Evolutionary conservation across 1,140 invertebrate species (phyloP).

Genomic region (Marisa cornuarietis): DNA sequence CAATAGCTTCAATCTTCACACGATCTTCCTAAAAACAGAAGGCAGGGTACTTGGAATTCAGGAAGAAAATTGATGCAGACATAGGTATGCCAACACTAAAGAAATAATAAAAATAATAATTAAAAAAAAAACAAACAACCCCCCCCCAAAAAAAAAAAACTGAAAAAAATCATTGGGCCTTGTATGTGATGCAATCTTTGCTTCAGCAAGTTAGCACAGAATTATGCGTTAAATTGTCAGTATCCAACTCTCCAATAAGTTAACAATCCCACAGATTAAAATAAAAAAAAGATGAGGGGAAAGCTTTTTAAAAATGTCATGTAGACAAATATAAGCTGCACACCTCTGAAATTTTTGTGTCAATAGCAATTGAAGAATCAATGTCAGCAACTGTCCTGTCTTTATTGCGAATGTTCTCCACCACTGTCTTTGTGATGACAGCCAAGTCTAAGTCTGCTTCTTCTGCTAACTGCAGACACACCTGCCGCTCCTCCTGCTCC

Average conservation of each 20-base stretch:
- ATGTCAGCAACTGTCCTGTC: slow-evolving; percentile 35
- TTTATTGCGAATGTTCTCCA: slow-evolving; percentile 75
- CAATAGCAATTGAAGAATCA: slow-evolving; percentile 31
- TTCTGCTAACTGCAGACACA: slow-evolving; percentile 75
- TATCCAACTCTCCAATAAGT: neutral
- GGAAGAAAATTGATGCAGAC: neutral
- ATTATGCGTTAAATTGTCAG: neutral
- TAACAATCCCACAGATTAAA: too few species aligned
- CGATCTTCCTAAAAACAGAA: slow-evolving; percentile 69
- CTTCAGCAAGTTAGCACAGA: too few species aligned
- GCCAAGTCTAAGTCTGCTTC: slow-evolving; percentile 83
- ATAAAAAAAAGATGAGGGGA: too few species aligned
- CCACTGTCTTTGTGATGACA: slow-evolving; percentile 82
- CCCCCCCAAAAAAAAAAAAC: neutral
- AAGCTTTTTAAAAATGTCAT: neutral
- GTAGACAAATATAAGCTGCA: slow-evolving; percentile 1
- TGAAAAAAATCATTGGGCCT: neutral
- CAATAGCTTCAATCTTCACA: slow-evolving; percentile 83
- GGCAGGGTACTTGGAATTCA: neutral
- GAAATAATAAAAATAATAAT: too few species aligned
- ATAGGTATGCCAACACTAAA: too few species aligned
- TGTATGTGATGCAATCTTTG: too few species aligned
- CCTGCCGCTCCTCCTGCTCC: slow-evolving; percentile 71
- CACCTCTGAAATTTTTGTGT: slow-evolving; percentile 58
- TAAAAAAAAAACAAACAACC: too few species aligned